phyloP scores from a whole-genome alignment of 2,888 invertebrate genomes.

The Cryptosula pallasiana region DNA sequence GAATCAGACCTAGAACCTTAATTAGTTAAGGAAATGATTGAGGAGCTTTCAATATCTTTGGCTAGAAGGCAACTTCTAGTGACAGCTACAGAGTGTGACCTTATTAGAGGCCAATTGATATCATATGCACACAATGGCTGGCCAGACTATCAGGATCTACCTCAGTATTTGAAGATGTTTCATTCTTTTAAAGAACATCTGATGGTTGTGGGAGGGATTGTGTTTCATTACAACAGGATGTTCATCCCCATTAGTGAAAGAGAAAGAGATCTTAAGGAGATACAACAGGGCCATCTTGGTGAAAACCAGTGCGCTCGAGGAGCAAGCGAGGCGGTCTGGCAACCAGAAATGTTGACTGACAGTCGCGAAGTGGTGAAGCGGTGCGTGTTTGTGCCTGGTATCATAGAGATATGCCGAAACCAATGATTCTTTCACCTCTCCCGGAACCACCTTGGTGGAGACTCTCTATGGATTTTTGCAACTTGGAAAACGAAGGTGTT shows the following conservation, averaged over 20 bases:
- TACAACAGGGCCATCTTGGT: neutral
- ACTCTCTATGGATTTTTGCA: neutral
- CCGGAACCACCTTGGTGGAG: neutral
- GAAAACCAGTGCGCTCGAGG: neutral
- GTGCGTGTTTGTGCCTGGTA: neutral
- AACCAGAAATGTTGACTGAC: neutral
- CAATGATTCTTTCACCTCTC: neutral
- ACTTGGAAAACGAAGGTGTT: neutral
- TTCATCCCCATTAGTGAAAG: neutral
- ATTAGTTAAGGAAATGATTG: neutral
- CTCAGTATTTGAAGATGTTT: neutral
- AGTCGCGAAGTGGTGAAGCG: neutral
- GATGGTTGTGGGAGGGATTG: neutral
- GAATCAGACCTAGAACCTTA: neutral
- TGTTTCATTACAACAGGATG: neutral
- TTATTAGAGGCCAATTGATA: neutral
- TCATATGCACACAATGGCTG: neutral
- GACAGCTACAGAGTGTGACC: neutral
- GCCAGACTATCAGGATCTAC: neutral
- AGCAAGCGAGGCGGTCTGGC: neutral
- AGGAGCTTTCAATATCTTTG: neutral
- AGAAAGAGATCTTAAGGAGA: neutral
- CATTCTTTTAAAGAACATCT: neutral
- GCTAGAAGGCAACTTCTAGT: neutral
- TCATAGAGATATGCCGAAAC: neutral